phyloP scores from a whole-genome alignment of 1,140 invertebrate species.

The Centruroides vittatus region DNA sequence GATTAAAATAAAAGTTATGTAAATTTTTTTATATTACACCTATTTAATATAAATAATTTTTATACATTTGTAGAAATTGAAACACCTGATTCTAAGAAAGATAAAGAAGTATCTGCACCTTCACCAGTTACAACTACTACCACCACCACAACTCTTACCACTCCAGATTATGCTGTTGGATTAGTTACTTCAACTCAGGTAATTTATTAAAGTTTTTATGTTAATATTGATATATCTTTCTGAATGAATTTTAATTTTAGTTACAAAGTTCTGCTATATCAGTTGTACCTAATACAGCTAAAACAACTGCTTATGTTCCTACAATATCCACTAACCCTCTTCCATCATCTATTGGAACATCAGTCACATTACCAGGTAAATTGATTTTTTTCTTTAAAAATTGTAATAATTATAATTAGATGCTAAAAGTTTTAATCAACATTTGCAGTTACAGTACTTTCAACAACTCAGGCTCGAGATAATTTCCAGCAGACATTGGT shows the following conservation, averaged over 20 bases:
- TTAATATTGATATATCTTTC: neutral
- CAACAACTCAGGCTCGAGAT: slow-evolving; percentile 1
- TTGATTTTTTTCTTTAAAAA: too few species aligned
- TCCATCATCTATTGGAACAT: too few species aligned
- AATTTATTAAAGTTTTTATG: too few species aligned
- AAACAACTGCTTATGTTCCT: too few species aligned
- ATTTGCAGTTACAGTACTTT: neutral
- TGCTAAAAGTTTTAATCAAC: too few species aligned
- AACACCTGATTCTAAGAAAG: slow-evolving; percentile 25
- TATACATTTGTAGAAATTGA: slow-evolving; percentile 24
- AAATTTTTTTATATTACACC: too few species aligned
- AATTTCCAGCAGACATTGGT: slow-evolving; percentile 3
- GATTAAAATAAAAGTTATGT: too few species aligned
- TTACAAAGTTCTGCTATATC: neutral
- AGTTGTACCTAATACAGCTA: neutral
- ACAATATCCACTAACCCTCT: too few species aligned
- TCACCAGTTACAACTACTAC: neutral
- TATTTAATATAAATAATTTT: too few species aligned
- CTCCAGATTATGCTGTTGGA: slow-evolving; percentile 65
- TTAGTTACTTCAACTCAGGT: slow-evolving; percentile 33
- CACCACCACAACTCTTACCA: slow-evolving; percentile 22
- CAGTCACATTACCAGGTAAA: too few species aligned
- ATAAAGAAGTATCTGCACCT: slow-evolving; percentile 12
- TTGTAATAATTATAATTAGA: too few species aligned
- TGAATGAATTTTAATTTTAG: neutral